These are phyloP conservation scores for Colinus virginianus DNA, from an alignment of 2,113 vertebrate genomes.

Conservation along the genomic window DNA sequence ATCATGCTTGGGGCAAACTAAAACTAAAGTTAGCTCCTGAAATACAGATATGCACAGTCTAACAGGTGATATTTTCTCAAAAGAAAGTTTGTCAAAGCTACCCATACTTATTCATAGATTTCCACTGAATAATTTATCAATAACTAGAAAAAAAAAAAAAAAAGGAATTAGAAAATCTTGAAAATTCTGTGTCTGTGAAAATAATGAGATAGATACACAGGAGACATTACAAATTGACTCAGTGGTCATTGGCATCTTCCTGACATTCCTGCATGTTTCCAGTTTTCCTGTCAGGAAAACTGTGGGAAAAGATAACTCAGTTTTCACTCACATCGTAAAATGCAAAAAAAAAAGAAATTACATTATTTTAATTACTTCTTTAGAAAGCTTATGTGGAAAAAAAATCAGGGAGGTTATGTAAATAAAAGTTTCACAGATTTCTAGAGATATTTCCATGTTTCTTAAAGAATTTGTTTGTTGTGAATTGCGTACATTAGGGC, in stretches of 20 bases:
- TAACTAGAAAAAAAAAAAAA: background rate
- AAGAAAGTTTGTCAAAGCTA: background rate
- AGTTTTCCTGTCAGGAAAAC: background rate
- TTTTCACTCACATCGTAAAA: background rate
- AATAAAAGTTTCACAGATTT: constrained; percentile 5
- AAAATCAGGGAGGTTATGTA: too few species aligned
- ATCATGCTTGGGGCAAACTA: background rate
- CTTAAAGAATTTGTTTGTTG: background rate
- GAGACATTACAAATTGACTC: background rate
- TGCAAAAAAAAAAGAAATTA: too few species aligned
- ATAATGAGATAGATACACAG: background rate
- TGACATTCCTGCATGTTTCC: constrained; percentile 1
- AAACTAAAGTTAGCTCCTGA: background rate
- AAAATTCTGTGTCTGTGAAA: background rate
- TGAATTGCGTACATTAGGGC: constrained; percentile 36
- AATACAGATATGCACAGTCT: background rate
- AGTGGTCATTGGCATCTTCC: background rate
- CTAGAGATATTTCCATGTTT: constrained; percentile 36
- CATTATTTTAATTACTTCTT: background rate
- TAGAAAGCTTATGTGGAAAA: background rate
- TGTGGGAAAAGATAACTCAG: background rate
- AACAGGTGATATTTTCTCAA: background rate
- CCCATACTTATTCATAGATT: background rate
- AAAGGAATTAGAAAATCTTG: background rate
- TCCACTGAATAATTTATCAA: background rate